phyloP scores from a whole-genome alignment of 2,113 vertebrate genomes.

The Eurypyga helias region DNA sequence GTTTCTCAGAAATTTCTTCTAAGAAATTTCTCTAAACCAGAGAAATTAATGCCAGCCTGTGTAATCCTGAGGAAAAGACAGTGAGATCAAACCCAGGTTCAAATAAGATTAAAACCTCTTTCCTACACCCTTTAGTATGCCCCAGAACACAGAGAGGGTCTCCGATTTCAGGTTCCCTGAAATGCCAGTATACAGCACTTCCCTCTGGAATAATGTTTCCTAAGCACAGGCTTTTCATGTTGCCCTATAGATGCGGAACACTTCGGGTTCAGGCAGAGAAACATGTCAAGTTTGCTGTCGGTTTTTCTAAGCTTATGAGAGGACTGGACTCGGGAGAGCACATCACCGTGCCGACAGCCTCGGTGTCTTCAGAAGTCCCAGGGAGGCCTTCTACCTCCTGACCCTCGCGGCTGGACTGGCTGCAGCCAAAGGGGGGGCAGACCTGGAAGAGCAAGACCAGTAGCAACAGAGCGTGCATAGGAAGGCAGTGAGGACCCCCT shows the following conservation, averaged over 20 bases:
- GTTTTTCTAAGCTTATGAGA: neutral
- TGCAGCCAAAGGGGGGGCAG: neutral
- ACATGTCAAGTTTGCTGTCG: accelerated
- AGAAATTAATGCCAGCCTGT: neutral
- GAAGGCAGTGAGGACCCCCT: neutral
- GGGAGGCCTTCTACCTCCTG: neutral
- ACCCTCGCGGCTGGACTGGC: neutral
- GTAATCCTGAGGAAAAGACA: neutral
- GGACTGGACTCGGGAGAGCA: neutral
- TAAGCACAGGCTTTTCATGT: neutral
- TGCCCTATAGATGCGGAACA: neutral
- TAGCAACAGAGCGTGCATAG: neutral
- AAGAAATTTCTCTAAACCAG: no score
- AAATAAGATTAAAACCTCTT: neutral
- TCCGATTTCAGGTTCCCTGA: neutral
- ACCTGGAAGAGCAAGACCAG: neutral
- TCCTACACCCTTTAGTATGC: neutral
- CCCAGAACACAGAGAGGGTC: neutral
- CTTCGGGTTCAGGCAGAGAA: neutral
- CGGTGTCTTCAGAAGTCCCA: accelerated
- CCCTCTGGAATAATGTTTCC: neutral
- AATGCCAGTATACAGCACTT: accelerated
- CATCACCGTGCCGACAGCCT: accelerated
- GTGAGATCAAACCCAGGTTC: neutral
- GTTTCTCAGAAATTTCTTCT: no score